These are phyloP conservation scores for Archilochus colubris DNA, from an alignment of 2,113 vertebrate species.

Conservation along the genomic window DNA sequence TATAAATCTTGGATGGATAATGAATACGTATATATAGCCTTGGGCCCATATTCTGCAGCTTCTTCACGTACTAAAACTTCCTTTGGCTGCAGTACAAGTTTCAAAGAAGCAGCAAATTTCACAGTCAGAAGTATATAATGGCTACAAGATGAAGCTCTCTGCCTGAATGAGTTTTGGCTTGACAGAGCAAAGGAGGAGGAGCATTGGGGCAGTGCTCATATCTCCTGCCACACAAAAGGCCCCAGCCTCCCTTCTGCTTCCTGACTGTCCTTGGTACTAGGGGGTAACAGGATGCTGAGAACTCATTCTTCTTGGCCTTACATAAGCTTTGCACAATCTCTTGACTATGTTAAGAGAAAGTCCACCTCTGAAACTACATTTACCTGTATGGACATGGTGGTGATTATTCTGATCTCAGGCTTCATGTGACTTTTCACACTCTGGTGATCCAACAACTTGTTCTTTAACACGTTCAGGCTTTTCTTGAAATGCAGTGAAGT, in stretches of 20 bases:
- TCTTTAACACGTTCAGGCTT: not conserved
- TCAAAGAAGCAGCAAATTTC: not conserved
- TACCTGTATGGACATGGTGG: not conserved
- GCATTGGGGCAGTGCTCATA: not conserved
- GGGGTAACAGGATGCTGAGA: not conserved
- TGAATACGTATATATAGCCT: not conserved
- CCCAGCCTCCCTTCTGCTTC: not conserved
- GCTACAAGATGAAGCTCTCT: not conserved
- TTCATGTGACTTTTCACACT: not conserved
- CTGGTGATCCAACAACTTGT: not conserved
- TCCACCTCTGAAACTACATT: not conserved
- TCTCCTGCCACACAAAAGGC: not conserved
- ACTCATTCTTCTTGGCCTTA: not conserved
- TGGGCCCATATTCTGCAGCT: not conserved
- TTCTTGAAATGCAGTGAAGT: not conserved
- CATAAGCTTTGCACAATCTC: not conserved
- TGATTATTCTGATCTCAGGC: not conserved
- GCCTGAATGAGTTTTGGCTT: not conserved
- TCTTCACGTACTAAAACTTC: not conserved
- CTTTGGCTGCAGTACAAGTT: slow-evolving; percentile 1
- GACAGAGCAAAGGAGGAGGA: not conserved
- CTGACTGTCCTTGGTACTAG: not conserved
- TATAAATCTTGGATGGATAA: slow-evolving; percentile 23
- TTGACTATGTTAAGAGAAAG: not conserved
- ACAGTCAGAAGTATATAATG: not conserved